A percentile compares a stretch with the other conserved stretches of the same genome.
Conservation (phyloP, 1,140 invertebrate species). For the Arion vulgaris region DNA sequence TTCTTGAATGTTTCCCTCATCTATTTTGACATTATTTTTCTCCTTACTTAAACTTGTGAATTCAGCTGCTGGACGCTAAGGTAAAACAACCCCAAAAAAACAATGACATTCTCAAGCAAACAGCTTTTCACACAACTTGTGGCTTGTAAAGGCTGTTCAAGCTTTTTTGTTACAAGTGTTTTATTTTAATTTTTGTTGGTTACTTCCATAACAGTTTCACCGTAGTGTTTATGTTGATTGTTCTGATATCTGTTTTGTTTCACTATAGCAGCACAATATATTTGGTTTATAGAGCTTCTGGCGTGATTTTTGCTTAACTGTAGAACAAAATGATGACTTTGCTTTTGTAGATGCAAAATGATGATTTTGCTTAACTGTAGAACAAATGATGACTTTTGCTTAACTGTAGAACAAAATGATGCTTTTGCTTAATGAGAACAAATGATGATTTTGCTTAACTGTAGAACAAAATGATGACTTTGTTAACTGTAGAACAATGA, state of each 20-base stretch:
- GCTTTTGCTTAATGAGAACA: background rate
- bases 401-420: background rate
- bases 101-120: background rate
- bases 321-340: background rate
- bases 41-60: conserved; percentile 15
- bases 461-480: background rate
- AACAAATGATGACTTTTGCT: background rate
- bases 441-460: background rate
- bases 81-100: conserved; percentile 44
- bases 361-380: background rate
- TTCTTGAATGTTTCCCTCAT: background rate
- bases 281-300: background rate
- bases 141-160: background rate
- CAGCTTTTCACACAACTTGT: background rate
- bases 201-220: background rate
- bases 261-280: background rate
- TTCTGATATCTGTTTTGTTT: background rate
- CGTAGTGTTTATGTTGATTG: background rate
- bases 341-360: too few species aligned
- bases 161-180: background rate
- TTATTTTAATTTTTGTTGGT: background rate
- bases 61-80: conserved; percentile 56
- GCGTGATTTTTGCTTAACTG: background rate
- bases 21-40: conserved; percentile 3
- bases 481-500: background rate